A percentile compares a stretch with the other conserved stretches of the same genome.
Conservation (phyloP, 1,140 invertebrate species). For the Geopemphigus sp. region DNA sequence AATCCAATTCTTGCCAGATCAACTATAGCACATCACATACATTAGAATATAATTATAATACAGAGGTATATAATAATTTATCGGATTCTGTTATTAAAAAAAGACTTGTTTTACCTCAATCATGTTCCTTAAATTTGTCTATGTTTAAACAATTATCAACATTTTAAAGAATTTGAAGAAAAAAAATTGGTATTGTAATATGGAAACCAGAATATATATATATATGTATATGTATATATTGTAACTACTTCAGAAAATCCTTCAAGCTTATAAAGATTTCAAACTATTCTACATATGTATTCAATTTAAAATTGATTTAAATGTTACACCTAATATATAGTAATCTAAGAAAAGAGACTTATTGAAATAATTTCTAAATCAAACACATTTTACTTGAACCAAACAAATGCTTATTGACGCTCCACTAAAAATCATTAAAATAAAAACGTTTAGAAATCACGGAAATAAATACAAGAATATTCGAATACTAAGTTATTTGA, state of each 20-base stretch:
- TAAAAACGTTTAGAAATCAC: background rate
- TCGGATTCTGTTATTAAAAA: background rate
- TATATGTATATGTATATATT: background rate
- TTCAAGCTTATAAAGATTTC: background rate
- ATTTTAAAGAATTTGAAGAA: background rate
- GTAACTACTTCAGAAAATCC: background rate
- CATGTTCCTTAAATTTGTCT: background rate
- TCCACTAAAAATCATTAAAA: background rate
- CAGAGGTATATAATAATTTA: background rate
- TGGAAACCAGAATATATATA: background rate
- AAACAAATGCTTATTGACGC: background rate
- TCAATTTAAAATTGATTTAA: background rate
- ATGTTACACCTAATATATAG: background rate
- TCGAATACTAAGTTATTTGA: background rate
- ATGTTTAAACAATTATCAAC: background rate
- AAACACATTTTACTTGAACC: background rate
- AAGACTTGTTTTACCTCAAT: background rate
- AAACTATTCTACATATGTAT: background rate
- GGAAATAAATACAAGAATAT: background rate
- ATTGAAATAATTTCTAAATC: background rate
- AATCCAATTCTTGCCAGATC: background rate
- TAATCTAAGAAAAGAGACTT: background rate
- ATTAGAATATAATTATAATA: background rate
- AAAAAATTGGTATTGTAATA: background rate
- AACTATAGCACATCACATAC: background rate